Evolutionary conservation across 2,888 invertebrate species (phyloP).

Genomic region (Agrotis segetum): DNA sequence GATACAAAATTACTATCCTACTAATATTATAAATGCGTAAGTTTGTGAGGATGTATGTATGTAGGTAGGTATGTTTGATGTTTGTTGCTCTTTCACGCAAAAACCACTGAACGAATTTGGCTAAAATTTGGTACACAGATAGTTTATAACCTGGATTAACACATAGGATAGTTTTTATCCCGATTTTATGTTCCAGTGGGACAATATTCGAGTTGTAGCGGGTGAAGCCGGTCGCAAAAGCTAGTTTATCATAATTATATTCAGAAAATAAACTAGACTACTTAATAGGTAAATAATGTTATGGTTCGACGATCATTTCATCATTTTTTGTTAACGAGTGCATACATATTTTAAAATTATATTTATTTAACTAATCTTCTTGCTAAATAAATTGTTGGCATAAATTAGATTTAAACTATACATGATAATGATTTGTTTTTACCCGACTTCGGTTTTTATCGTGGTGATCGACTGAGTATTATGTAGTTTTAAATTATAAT

Average conservation of each 20-base stretch:
- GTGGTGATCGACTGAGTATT: neutral
- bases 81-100: no score
- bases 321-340: constrained; percentile 30
- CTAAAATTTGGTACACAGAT: no score
- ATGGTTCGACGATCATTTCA: constrained; percentile 30
- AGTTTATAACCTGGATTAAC: no score
- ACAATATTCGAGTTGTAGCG: no score
- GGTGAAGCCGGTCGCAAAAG: no score
- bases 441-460: neutral
- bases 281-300: constrained; percentile 40
- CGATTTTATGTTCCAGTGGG: no score
- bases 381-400: constrained; percentile 47
- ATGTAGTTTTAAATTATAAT: neutral
- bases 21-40: no score
- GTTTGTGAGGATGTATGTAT: no score
- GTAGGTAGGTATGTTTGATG: no score
- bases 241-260: constrained; percentile 16
- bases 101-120: no score
- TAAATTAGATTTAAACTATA: constrained; percentile 39
- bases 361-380: constrained; percentile 42
- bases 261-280: constrained; percentile 24
- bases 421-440: constrained; percentile 9
- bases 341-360: constrained; percentile 8
- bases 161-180: no score
- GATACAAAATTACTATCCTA: constrained; percentile 24